Evolutionary conservation across 2,888 invertebrate genomes (phyloP).

Genomic region (Ophion obscuratus): DNA sequence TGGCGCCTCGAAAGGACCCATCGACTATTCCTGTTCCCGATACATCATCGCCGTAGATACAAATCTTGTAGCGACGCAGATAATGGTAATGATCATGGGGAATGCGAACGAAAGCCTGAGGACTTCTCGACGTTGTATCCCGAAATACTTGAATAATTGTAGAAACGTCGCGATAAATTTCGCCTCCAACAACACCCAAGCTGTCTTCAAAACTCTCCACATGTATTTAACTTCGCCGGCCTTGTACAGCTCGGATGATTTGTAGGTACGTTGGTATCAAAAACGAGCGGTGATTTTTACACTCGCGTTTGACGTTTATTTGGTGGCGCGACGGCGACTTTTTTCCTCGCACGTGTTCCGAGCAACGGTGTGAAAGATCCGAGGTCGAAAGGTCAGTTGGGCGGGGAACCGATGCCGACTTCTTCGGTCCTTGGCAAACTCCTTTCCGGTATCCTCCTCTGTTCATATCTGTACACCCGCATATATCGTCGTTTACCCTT

Average conservation of each 20-base stretch:
- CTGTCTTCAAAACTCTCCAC: slow-evolving; percentile 8
- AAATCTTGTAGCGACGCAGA: slow-evolving; percentile 11
- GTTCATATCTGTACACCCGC: neutral
- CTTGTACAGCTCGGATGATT: slow-evolving; percentile 28
- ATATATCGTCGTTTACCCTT: slow-evolving; percentile 36
- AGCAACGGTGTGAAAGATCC: slow-evolving; percentile 47
- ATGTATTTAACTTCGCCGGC: slow-evolving; percentile 35
- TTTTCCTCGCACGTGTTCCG: slow-evolving; percentile 57
- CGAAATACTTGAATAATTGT: neutral
- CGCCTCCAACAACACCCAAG: slow-evolving; percentile 9
- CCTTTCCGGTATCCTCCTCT: slow-evolving; percentile 25
- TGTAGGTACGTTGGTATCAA: slow-evolving; percentile 44
- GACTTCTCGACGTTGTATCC: slow-evolving; percentile 3
- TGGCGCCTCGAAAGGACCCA: slow-evolving; percentile 70
- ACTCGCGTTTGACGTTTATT: slow-evolving; percentile 72
- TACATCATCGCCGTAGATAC: slow-evolving; percentile 16
- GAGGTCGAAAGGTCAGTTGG: slow-evolving; percentile 75
- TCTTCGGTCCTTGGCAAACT: slow-evolving; percentile 66
- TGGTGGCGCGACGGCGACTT: slow-evolving; percentile 77
- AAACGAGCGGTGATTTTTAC: slow-evolving; percentile 39
- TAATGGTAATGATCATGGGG: slow-evolving; percentile 21
- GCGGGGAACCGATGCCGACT: slow-evolving; percentile 71
- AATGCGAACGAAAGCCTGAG: neutral
- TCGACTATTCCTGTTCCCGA: slow-evolving; percentile 68
- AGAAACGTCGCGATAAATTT: slow-evolving; percentile 21